Evolutionary conservation across 2,113 vertebrate species (phyloP).

Genomic region (Rousettus leschenaultii): DNA sequence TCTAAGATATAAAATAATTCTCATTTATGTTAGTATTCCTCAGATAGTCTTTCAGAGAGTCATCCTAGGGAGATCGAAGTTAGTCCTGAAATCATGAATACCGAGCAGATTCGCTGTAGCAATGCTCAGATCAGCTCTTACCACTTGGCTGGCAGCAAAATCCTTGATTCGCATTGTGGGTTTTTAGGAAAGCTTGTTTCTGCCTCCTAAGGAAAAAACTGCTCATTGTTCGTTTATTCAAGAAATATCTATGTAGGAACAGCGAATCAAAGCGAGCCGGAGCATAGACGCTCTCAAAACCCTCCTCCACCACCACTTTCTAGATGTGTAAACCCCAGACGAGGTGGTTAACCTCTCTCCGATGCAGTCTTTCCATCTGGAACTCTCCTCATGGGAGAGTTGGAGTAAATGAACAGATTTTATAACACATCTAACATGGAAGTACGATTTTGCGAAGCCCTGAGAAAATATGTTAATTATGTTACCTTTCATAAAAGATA

Average conservation of each 20-base stretch:
- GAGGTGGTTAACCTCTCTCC: neutral
- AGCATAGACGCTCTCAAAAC: neutral
- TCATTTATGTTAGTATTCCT: conserved; percentile 63
- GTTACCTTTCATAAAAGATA: neutral
- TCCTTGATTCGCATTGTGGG: neutral
- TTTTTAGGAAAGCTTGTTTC: conserved; percentile 21
- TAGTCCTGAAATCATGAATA: conserved; percentile 51
- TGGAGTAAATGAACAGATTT: neutral
- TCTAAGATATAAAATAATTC: conserved; percentile 65
- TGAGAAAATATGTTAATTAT: neutral
- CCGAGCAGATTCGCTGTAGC: neutral
- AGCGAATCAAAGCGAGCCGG: neutral
- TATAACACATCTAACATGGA: neutral
- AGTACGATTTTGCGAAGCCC: neutral
- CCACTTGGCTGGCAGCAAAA: conserved; percentile 24
- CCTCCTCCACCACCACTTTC: neutral
- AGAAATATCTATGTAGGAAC: neutral
- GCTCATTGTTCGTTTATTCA: neutral
- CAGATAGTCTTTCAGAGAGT: conserved; percentile 51
- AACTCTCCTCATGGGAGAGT: neutral
- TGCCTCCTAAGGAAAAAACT: neutral
- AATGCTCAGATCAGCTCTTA: neutral
- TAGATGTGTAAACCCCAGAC: neutral
- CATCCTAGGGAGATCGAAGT: conserved; percentile 47
- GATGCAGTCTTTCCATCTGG: neutral